phyloP scores from a whole-genome alignment of 2,113 vertebrate genomes.

The Microtus richardsoni region DNA sequence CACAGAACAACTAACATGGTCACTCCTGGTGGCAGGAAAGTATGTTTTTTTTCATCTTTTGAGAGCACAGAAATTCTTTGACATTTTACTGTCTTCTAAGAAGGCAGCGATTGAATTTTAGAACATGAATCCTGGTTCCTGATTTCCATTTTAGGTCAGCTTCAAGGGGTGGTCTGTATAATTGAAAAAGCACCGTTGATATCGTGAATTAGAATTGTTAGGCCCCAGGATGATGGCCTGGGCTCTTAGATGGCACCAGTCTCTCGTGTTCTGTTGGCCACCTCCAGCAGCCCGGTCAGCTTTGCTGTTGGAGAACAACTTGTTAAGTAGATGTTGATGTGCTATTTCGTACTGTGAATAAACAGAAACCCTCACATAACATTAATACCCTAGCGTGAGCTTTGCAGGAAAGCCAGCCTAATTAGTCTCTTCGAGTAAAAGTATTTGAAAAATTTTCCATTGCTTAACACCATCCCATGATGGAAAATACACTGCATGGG shows the following conservation, averaged over 20 bases:
- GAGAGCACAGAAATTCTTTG: slow-evolving; percentile 25
- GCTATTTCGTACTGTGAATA: slow-evolving; percentile 65
- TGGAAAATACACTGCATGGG: slow-evolving; percentile 63
- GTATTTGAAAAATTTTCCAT: slow-evolving; percentile 78
- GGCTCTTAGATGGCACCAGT: slow-evolving; percentile 39
- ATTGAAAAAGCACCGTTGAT: slow-evolving; percentile 28
- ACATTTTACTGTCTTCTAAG: background rate
- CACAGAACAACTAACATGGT: background rate
- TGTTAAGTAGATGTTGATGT: slow-evolving; percentile 44
- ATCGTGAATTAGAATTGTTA: slow-evolving; percentile 60
- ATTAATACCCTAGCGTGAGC: slow-evolving; percentile 48
- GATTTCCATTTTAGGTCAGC: slow-evolving; percentile 63
- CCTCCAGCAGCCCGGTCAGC: background rate
- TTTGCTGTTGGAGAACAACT: slow-evolving; percentile 11
- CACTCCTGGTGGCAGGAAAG: background rate
- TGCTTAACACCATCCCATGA: slow-evolving; percentile 74
- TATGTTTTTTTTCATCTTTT: slow-evolving; percentile 51
- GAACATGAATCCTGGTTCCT: slow-evolving; percentile 24
- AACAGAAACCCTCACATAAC: slow-evolving; percentile 71
- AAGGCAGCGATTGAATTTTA: background rate
- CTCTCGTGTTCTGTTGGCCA: background rate
- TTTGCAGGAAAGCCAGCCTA: slow-evolving; percentile 73
- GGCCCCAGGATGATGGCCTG: slow-evolving; percentile 1
- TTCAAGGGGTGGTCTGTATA: background rate
- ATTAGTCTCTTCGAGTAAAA: slow-evolving; percentile 76